Evolutionary conservation across 2,888 invertebrate species (phyloP), one percentile per base, ranked within the genome.

Genomic region (Aleiodes leptofemur): DNA sequence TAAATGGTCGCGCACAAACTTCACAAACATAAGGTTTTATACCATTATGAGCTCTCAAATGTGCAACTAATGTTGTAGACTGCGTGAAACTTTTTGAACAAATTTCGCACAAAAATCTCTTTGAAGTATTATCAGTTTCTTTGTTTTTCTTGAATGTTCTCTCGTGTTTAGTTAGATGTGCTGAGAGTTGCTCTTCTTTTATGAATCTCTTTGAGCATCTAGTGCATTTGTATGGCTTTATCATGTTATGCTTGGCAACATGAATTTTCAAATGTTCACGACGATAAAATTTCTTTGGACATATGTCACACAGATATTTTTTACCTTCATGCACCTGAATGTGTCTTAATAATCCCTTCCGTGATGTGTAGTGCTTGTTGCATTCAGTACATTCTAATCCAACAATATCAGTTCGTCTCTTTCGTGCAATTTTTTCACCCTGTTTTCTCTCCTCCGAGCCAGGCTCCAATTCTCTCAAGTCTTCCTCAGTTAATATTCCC

Each of bases 11-110:
- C 0, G 88, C 87, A 74, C 89, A 89, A 0, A 89, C 89, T 57
- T 89, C 87, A 80, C 89, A 89, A 0, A 89, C 88, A 68, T 87
- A 89, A 0, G 89, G 89, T 69, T 89, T 89, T 29, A 89, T 89
- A 1, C 89, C 89, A 11, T 89, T 89, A 77, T 89, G 89, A 3
- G 88, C 89, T 11, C 89, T 76, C 4, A 89, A 76, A 78, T 89
- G 89, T 0, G 89, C 89, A 5, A 89, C 86, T 8, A 89, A 72
- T 0, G 89, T 89, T 4, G 89, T 89, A 4, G 89, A 89, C 48
- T 89, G 89, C 0, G 89, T 89, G 64, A 89, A 89, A 57, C 89
- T 88, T 78, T 89, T 89, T 0, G 89, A 89, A 51, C 89, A 89
- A 9, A 89, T 88, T 76, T 89, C 89, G 72, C 89, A 89, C 9